These are phyloP conservation scores for Hemicrepidius hirtus DNA, from an alignment of 2,888 invertebrate genomes.

Conservation along the genomic window DNA sequence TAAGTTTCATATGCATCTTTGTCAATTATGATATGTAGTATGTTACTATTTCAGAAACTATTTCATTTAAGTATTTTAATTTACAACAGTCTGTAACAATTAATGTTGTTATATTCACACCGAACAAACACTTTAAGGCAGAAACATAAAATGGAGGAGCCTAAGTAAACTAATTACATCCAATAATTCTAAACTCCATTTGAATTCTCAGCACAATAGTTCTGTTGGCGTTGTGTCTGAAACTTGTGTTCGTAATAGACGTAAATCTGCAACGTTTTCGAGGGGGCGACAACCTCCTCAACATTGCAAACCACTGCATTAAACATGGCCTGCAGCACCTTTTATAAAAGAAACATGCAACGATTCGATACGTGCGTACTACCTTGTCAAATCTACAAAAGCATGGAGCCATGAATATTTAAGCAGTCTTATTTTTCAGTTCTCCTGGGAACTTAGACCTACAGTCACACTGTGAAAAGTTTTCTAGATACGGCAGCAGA, in stretches of 20 bases:
- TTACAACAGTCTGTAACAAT: conserved; percentile 17
- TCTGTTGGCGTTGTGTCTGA: conserved; percentile 45
- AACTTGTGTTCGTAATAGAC: conserved; percentile 50
- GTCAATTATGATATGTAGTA: too few species aligned
- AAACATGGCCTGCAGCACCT: conserved; percentile 36
- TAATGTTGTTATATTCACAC: conserved; percentile 34
- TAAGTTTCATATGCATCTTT: too few species aligned
- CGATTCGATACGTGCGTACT: conserved; percentile 41
- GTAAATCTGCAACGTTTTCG: conserved; percentile 46
- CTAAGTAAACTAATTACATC: conserved; percentile 52
- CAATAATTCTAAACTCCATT: conserved; percentile 50
- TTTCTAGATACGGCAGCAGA: not conserved
- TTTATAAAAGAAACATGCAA: conserved; percentile 45
- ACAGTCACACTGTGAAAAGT: conserved; percentile 23
- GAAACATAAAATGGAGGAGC: conserved; percentile 44
- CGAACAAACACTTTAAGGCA: conserved; percentile 38
- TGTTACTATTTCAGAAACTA: not conserved
- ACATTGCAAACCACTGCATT: conserved; percentile 38
- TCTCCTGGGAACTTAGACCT: conserved; percentile 2
- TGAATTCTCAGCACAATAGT: conserved; percentile 52
- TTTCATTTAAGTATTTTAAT: not conserved
- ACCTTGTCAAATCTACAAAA: conserved; percentile 37
- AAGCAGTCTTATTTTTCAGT: conserved; percentile 31
- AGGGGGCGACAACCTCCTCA: conserved; percentile 23
- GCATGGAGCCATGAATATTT: conserved; percentile 32